These are phyloP conservation scores for Cephus spinipes DNA, from an alignment of 2,888 invertebrate species.

Conservation along the genomic window DNA sequence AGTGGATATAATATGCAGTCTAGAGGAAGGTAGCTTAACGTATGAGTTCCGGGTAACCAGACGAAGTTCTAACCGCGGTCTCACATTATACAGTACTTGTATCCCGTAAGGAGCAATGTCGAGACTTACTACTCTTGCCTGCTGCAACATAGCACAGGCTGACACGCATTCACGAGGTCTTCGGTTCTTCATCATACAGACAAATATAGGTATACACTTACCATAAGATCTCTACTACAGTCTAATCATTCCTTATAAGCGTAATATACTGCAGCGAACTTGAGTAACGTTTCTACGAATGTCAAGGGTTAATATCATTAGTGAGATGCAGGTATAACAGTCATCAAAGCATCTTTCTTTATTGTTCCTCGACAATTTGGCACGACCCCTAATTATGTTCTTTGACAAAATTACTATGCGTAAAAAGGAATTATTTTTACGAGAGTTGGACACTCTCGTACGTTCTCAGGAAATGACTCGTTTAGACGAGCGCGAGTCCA, in stretches of 20 bases:
- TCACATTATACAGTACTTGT: background rate
- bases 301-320: background rate
- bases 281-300: background rate
- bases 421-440: background rate
- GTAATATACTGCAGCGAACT: background rate
- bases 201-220: background rate
- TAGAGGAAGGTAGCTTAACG: background rate
- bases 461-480: background rate
- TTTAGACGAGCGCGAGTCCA: background rate
- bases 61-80: background rate
- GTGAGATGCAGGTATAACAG: background rate
- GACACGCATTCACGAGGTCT: background rate
- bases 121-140: background rate
- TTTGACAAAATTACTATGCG: background rate
- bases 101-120: slow-evolving; percentile 1
- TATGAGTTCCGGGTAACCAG: background rate
- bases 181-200: background rate
- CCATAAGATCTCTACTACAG: background rate
- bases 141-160: background rate
- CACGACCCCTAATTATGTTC: background rate
- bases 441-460: background rate
- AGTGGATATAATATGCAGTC: background rate
- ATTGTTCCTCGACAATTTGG: background rate
- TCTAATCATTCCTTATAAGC: background rate
- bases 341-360: background rate